These are phyloP conservation scores for Camelus bactrianus DNA, from an alignment of 2,113 vertebrate species.

Conservation along the genomic window DNA sequence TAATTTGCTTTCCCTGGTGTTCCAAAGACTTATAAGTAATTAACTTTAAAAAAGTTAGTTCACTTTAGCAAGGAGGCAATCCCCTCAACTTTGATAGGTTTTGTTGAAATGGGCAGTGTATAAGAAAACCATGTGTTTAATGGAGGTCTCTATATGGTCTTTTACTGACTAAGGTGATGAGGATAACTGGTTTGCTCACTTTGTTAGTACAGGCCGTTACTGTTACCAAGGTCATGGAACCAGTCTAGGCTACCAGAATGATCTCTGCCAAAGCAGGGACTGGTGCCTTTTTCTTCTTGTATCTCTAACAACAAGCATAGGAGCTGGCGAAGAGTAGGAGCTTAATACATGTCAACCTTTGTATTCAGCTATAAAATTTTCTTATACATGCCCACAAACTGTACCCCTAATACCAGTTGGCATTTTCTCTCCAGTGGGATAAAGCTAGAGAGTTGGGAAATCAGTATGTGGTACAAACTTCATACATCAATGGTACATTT, in stretches of 20 bases:
- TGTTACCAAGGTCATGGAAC: background rate
- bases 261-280: background rate
- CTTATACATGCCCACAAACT: background rate
- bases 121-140: slow-evolving; percentile 33
- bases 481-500: background rate
- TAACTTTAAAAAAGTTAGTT: slow-evolving; percentile 20
- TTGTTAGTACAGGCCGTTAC: slow-evolving; percentile 6
- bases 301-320: background rate
- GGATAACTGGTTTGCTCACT: slow-evolving; percentile 10
- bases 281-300: background rate
- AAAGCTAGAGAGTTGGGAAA: slow-evolving; percentile 23
- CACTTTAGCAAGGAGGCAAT: background rate
- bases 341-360: background rate
- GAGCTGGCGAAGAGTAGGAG: background rate
- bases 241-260: background rate
- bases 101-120: background rate
- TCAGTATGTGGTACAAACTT: background rate
- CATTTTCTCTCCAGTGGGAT: background rate
- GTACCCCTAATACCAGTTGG: background rate
- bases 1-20: background rate
- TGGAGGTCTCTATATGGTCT: background rate
- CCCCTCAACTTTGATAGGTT: background rate
- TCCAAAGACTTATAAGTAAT: background rate
- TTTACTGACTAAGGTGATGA: background rate
- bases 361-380: background rate